These are phyloP conservation scores for Cerceris rybyensis DNA, from an alignment of 2,888 invertebrate genomes.

Conservation along the genomic window DNA sequence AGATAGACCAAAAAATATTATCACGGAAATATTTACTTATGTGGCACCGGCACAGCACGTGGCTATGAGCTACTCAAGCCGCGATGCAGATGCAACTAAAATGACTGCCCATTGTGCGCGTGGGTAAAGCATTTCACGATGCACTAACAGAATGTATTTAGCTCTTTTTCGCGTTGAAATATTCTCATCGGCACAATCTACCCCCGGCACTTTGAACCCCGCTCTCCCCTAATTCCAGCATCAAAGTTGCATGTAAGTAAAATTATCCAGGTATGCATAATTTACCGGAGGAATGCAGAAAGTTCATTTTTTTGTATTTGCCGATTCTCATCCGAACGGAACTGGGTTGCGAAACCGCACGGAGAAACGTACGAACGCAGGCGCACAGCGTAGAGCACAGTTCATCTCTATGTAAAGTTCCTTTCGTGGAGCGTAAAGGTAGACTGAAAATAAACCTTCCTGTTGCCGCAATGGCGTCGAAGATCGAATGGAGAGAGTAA, in stretches of 20 bases:
- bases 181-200: no score
- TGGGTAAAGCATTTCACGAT: no score
- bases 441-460: conserved; percentile 64
- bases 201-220: no score
- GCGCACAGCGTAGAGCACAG: neutral
- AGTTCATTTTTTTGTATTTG: conserved; percentile 46
- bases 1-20: no score
- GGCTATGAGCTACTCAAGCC: no score
- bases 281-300: conserved; percentile 5
- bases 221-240: neutral
- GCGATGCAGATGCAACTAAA: no score
- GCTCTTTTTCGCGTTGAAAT: no score
- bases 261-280: conserved; percentile 3
- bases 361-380: conserved; percentile 35
- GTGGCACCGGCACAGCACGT: no score
- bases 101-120: no score
- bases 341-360: conserved; percentile 58
- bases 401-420: conserved; percentile 30
- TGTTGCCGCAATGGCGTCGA: conserved; percentile 44
- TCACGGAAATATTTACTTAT: no score
- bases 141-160: no score
- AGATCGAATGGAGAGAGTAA: conserved; percentile 19
- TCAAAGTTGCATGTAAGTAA: neutral
- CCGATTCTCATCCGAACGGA: conserved; percentile 53
- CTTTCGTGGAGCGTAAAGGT: conserved; percentile 51